Evolutionary conservation across 1,140 invertebrate species (phyloP).

Genomic region (Gonatopus flavifemur): DNA sequence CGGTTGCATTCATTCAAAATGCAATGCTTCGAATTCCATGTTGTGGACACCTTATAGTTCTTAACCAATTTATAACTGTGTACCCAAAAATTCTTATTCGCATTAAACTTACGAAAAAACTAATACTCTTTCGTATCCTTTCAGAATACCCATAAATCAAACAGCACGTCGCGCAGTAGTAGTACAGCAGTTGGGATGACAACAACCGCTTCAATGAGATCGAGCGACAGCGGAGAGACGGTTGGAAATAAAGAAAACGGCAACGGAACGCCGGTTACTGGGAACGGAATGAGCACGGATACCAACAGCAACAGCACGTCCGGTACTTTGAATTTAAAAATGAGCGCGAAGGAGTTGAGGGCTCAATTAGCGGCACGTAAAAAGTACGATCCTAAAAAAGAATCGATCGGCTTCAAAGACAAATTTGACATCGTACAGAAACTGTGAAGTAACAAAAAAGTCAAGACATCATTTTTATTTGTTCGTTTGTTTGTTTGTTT

Average conservation of each 20-base stretch:
- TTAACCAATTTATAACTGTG: too few relatives aligned
- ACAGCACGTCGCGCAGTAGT: slow-evolving; percentile 44
- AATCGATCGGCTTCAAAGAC: slow-evolving; percentile 83
- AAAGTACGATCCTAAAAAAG: slow-evolving; percentile 86
- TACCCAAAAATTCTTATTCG: too few relatives aligned
- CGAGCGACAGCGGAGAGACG: slow-evolving; percentile 39
- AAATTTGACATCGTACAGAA: slow-evolving; percentile 93
- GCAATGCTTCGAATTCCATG: too few relatives aligned
- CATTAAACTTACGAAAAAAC: too few relatives aligned
- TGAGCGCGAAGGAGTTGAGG: slow-evolving; percentile 85
- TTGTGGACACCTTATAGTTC: too few relatives aligned
- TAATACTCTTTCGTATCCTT: too few relatives aligned
- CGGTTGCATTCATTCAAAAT: too few relatives aligned
- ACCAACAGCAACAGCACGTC: slow-evolving; percentile 32
- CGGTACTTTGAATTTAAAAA: slow-evolving; percentile 71
- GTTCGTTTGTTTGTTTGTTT: too few relatives aligned
- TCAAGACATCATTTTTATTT: too few relatives aligned
- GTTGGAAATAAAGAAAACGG: slow-evolving; percentile 43
- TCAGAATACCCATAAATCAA: slow-evolving; percentile 50
- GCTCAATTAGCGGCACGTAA: slow-evolving; percentile 81
- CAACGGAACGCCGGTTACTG: slow-evolving; percentile 30
- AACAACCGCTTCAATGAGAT: slow-evolving; percentile 28
- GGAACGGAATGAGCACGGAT: slow-evolving; percentile 20
- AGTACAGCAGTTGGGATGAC: slow-evolving; percentile 35
- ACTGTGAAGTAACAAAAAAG: too few relatives aligned